Conservation (phyloP, 2,888 invertebrate genomes). For the Odontomyia ornata region DNA sequence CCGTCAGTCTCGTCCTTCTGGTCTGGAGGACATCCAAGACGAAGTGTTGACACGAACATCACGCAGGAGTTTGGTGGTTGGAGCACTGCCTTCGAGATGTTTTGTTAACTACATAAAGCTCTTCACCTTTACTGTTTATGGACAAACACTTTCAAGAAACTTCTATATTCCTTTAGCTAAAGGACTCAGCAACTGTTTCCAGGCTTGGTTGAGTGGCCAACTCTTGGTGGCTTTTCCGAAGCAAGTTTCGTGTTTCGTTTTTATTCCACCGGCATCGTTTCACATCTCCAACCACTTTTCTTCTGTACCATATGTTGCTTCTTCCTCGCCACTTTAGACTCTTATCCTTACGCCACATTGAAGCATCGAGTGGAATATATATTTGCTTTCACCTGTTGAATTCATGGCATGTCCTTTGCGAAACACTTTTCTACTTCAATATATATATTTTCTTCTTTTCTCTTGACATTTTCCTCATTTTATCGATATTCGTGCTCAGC, state of each 20-base stretch:
- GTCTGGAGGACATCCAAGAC: neutral
- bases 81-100: slow-evolving; percentile 42
- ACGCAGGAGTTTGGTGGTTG: too few relatives aligned
- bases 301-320: neutral
- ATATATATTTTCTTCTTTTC: neutral
- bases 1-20: neutral
- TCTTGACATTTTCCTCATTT: slow-evolving; percentile 23
- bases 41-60: neutral
- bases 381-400: slow-evolving; percentile 43
- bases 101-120: slow-evolving; percentile 48
- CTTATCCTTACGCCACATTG: slow-evolving; percentile 15
- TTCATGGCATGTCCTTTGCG: slow-evolving; percentile 4
- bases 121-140: slow-evolving; percentile 44
- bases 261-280: neutral
- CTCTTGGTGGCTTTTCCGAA: neutral
- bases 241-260: neutral
- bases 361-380: slow-evolving; percentile 37
- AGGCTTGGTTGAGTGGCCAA: neutral
- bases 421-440: neutral
- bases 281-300: neutral
- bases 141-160: slow-evolving; percentile 48
- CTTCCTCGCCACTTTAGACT: neutral
- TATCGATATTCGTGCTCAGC: slow-evolving; percentile 43
- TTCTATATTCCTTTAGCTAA: slow-evolving; percentile 23
- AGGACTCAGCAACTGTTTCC: neutral